Percentiles rank a stretch among this genome's conserved stretches.
Conservation (phyloP, 2,797 vertebrate genomes). For the Syndactyla subalaris region DNA sequence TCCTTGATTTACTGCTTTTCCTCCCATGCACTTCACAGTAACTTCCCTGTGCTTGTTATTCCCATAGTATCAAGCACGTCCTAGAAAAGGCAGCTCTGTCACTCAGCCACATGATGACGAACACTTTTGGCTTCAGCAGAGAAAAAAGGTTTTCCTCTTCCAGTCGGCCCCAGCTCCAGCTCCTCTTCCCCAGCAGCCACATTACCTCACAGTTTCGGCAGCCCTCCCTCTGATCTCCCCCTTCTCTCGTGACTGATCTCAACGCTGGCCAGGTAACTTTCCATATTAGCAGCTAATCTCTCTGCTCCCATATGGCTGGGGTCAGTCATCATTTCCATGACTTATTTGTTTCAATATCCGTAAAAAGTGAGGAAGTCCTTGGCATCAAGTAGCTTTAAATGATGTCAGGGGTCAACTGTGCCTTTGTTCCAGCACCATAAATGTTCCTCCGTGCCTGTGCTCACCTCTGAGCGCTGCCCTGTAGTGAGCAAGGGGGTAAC, state of each 20-base stretch:
- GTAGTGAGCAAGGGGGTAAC: not conserved
- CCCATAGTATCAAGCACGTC: not conserved
- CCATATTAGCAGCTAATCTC: slow-evolving; percentile 73
- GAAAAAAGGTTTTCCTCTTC: slow-evolving; percentile 13
- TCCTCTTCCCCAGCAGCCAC: slow-evolving; percentile 51
- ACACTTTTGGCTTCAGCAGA: slow-evolving; percentile 44
- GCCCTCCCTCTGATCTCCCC: slow-evolving; percentile 42
- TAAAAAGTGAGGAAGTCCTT: slow-evolving; percentile 65
- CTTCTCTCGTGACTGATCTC: slow-evolving; percentile 51
- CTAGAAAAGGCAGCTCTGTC: slow-evolving; percentile 31
- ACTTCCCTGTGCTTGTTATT: not conserved
- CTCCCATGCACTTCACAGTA: not conserved
- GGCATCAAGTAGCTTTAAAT: slow-evolving; percentile 54
- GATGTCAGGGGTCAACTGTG: slow-evolving; percentile 51
- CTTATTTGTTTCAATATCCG: slow-evolving; percentile 70
- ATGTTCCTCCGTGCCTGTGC: not conserved
- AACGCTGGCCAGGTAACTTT: slow-evolving; percentile 67
- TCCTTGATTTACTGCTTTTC: not conserved
- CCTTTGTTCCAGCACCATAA: not conserved
- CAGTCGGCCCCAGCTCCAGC: not conserved
- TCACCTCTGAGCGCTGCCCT: not conserved
- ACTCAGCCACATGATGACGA: slow-evolving; percentile 23
- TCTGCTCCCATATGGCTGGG: slow-evolving; percentile 47
- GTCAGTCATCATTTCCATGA: slow-evolving; percentile 71
- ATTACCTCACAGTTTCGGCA: slow-evolving; percentile 53